Evolutionary conservation across 2,113 vertebrate genomes (phyloP).

Genomic region (Lipotes vexillifer): DNA sequence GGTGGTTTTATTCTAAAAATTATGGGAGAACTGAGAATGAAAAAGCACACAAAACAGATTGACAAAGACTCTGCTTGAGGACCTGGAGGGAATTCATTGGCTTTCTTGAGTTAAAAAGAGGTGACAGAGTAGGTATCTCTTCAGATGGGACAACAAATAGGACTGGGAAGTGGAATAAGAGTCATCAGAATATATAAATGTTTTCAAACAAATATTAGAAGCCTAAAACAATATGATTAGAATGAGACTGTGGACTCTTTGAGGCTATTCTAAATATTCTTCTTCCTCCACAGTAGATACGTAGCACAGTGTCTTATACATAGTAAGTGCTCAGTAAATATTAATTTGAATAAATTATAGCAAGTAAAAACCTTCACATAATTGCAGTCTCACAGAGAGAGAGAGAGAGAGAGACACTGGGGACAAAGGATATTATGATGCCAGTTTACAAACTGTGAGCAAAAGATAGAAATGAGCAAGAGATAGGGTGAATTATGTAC

Average conservation of each 20-base stretch:
- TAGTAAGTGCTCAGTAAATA: not conserved
- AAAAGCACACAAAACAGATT: not conserved
- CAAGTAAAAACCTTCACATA: slow-evolving; percentile 12
- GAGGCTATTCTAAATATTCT: slow-evolving; percentile 1
- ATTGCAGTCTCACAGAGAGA: not conserved
- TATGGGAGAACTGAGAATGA: not conserved
- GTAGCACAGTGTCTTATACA: not conserved
- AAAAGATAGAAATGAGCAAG: slow-evolving; percentile 6
- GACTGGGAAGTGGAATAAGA: slow-evolving; percentile 28
- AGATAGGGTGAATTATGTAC: not conserved
- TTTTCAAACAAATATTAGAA: slow-evolving; percentile 29
- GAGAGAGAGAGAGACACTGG: not conserved
- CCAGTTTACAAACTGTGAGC: not conserved
- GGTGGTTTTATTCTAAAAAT: not conserved
- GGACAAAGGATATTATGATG: not conserved
- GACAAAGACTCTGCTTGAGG: not conserved
- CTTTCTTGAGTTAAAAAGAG: slow-evolving; percentile 1
- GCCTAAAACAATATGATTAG: not conserved
- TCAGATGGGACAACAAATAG: slow-evolving; percentile 20
- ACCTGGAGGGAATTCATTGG: not conserved
- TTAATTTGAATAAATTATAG: slow-evolving; percentile 25
- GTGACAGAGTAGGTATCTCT: not conserved
- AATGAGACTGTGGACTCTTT: not conserved
- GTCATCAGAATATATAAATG: not conserved
- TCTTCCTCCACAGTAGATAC: not conserved